phyloP scores from a whole-genome alignment of 2,888 invertebrate genomes.

The Tridacna gigas region DNA sequence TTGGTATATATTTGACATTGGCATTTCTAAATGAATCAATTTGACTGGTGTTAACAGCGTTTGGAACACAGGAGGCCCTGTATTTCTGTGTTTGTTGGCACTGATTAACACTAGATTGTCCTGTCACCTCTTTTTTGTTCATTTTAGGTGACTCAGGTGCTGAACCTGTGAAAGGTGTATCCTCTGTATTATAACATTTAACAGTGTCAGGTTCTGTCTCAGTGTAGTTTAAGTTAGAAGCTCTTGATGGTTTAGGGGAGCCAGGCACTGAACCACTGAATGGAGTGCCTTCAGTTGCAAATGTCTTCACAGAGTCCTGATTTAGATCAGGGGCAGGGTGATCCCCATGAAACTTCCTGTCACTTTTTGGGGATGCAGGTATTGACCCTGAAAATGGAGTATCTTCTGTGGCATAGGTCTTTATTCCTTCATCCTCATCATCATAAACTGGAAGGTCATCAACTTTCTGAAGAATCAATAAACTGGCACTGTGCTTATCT shows the following conservation, averaged over 20 bases:
- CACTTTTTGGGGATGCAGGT: conserved; percentile 52
- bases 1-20: not conserved
- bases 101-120: conserved; percentile 7
- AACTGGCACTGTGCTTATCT: not conserved
- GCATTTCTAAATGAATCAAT: not conserved
- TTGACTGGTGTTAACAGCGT: not conserved
- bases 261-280: conserved; percentile 93
- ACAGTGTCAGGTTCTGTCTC: conserved; percentile 86
- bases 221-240: conserved; percentile 37
- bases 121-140: conserved; percentile 86
- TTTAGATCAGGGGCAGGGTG: conserved; percentile 47
- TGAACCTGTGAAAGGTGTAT: conserved; percentile 94
- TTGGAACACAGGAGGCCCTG: not conserved
- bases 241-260: conserved; percentile 87
- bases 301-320: conserved; percentile 94
- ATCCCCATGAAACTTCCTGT: conserved; percentile 38
- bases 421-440: conserved; percentile 86
- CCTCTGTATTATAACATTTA: conserved; percentile 93
- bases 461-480: conserved; percentile 49
- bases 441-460: conserved; percentile 36
- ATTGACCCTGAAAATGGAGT: conserved; percentile 95
- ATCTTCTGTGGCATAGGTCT: conserved; percentile 93
- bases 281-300: conserved; percentile 96
- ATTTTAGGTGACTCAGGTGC: conserved; percentile 94
- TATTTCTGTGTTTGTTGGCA: not conserved